Conservation (phyloP, 2,113 vertebrate species). For the Thryonomys swinderianus region DNA sequence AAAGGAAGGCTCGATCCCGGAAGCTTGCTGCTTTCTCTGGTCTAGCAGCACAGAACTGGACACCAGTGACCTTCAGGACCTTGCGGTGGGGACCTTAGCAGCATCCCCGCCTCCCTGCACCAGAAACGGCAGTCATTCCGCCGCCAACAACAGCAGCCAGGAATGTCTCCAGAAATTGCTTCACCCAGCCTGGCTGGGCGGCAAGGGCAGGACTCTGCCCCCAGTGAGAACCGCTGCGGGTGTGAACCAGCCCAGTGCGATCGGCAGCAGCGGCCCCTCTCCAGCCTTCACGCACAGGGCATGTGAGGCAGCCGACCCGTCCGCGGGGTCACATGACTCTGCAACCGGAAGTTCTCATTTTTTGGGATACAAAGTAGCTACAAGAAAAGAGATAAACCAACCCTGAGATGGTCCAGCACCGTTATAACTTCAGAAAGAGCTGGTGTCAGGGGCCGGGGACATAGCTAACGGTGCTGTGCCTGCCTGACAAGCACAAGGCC, state of each 20-base stretch:
- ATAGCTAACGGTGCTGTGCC: too few species aligned
- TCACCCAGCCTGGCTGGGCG: too few species aligned
- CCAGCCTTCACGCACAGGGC: not conserved
- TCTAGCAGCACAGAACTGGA: not conserved
- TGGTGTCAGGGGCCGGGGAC: too few species aligned
- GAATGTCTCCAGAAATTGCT: not conserved
- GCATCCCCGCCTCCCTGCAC: too few species aligned
- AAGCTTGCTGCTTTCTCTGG: not conserved
- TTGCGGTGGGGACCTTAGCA: too few species aligned
- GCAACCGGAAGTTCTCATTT: not conserved
- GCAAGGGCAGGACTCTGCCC: fast-evolving
- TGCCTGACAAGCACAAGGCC: too few species aligned
- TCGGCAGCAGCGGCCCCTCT: not conserved
- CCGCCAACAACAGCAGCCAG: not conserved
- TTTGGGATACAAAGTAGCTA: not conserved
- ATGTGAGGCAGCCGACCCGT: not conserved
- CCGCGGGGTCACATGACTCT: not conserved
- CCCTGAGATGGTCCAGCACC: not conserved
- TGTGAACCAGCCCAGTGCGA: not conserved
- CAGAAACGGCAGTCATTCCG: not conserved
- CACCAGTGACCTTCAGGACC: not conserved
- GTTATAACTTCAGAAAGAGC: not conserved
- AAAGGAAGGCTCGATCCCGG: not conserved
- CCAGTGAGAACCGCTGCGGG: not conserved
- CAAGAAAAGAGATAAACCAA: not conserved